Percentiles rank a stretch among this genome's conserved stretches.
phyloP scores from a whole-genome alignment of 1,140 invertebrate genomes.

The Thalassaphorura encarpata region DNA sequence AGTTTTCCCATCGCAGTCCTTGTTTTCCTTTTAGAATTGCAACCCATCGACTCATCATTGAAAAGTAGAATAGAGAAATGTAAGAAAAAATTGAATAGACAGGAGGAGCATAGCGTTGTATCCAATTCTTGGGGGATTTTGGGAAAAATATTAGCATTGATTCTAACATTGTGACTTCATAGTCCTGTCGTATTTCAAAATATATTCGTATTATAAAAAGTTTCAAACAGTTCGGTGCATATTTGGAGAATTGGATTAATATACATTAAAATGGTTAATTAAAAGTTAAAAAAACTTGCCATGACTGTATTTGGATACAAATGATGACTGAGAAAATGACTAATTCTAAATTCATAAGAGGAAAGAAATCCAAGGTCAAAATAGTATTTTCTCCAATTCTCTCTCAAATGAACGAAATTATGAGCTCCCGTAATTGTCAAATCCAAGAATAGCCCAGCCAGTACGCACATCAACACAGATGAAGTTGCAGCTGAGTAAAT shows the following conservation, averaged over 20 bases:
- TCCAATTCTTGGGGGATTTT: slow-evolving; percentile 38
- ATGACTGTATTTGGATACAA: slow-evolving; percentile 64
- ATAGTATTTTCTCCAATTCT: slow-evolving; percentile 72
- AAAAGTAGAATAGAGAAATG: slow-evolving; percentile 37
- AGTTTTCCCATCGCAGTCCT: slow-evolving; percentile 21
- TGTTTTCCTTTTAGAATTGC: slow-evolving; percentile 16
- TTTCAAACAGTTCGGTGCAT: not conserved
- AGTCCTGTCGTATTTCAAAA: slow-evolving; percentile 46
- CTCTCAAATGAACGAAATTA: slow-evolving; percentile 69
- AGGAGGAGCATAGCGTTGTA: slow-evolving; percentile 40
- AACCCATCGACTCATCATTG: slow-evolving; percentile 35
- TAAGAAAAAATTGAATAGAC: slow-evolving; percentile 46
- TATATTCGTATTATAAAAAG: not conserved
- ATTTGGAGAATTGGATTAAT: no score
- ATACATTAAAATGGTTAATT: no score
- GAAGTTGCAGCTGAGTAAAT: not conserved
- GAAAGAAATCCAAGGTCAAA: slow-evolving; percentile 59
- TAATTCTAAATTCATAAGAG: slow-evolving; percentile 52
- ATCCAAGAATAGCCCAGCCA: slow-evolving; percentile 46
- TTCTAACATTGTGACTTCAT: slow-evolving; percentile 58
- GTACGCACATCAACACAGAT: slow-evolving; percentile 11
- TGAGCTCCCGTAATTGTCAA: slow-evolving; percentile 52
- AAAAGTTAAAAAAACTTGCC: slow-evolving; percentile 2
- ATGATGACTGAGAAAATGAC: slow-evolving; percentile 41
- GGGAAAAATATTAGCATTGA: slow-evolving; percentile 59